Base-by-base conservation (phyloP, 2,888 invertebrate genomes). In the Cephus spinipes region DNA sequence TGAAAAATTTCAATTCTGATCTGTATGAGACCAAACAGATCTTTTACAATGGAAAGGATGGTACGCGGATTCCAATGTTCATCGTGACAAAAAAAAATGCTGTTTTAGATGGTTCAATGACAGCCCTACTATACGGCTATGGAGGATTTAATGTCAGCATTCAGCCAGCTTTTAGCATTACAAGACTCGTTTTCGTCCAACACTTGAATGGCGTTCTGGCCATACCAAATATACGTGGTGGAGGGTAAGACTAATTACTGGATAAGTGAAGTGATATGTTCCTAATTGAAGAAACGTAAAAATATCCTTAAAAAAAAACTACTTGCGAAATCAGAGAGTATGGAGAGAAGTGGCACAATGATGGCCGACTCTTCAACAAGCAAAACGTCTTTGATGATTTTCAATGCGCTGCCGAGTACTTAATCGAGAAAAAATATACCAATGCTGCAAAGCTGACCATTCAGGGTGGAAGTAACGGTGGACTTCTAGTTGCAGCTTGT, bases 381-480 rank as follows among this genome's bases (percentile, higher is more conserved):
- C 99, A 99, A 93, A 99, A 99, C 92, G 97, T 96, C 73, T 99
- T 99, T 92, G 97, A 99, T 92, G 99, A 99, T 93, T 99, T 99
- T 92, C 97, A 97, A 89, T 93, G 94, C 77, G 98, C 98, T 1
- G 99, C 97, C 0, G 95, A 98, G 92, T 98, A 96, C 93, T 94
- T 99, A 73, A 94, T 98, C 34, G 89, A 92, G 11, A 94, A 97
- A 84, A 94, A 95, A n/a, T 98, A 97, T 92, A 98, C 98, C 0
- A 92, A 91, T 34, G 93, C 95, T 12, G 92, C 94, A 76, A 96
- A 95, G 90, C 90, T 99, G 81, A 95, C 95, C 23, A 98, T 98
- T 85, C 96, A 98, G 92, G 99, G 99, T 31, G 98, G 97, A 34
- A 99, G 98, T 76, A 99, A 99, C 93, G 99, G 99, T 1, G 99